phyloP scores from a whole-genome alignment of 1,140 invertebrate species.

The Dermatophagoides farinae region DNA sequence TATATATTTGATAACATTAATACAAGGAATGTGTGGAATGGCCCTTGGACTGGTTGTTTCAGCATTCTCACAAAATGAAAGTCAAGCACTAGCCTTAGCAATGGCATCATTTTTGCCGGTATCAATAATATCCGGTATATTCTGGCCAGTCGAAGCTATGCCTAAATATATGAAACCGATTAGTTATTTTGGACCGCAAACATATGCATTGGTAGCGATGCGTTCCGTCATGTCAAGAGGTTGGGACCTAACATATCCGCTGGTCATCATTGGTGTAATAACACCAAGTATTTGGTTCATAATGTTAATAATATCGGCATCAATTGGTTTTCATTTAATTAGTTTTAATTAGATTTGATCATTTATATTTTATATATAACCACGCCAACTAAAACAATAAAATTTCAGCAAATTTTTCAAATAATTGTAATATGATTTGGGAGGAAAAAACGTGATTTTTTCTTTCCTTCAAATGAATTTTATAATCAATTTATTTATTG shows the following conservation, averaged over 20 bases:
- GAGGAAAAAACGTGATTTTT: not conserved
- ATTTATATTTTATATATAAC: too few species aligned
- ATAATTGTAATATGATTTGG: not conserved
- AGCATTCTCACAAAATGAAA: constrained; percentile 62
- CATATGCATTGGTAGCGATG: constrained; percentile 67
- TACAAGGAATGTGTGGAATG: constrained; percentile 72
- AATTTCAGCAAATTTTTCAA: not conserved
- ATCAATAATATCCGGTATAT: constrained; percentile 38
- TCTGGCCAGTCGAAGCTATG: constrained; percentile 90
- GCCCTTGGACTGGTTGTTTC: constrained; percentile 77
- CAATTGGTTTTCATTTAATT: constrained; percentile 24
- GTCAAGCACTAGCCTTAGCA: constrained; percentile 72
- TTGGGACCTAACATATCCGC: constrained; percentile 53
- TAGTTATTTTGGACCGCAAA: constrained; percentile 62
- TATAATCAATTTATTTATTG: not conserved
- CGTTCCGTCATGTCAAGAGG: constrained; percentile 72
- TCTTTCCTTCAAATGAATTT: not conserved
- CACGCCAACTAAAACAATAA: not conserved
- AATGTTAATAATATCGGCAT: constrained; percentile 52
- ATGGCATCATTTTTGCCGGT: constrained; percentile 75
- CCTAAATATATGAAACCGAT: constrained; percentile 50
- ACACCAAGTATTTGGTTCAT: constrained; percentile 68
- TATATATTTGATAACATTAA: constrained; percentile 50
- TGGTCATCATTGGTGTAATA: constrained; percentile 67
- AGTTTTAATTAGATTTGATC: constrained; percentile 9